Base-by-base conservation (phyloP, 1,140 invertebrate genomes). In the Gryon sp. region DNA sequence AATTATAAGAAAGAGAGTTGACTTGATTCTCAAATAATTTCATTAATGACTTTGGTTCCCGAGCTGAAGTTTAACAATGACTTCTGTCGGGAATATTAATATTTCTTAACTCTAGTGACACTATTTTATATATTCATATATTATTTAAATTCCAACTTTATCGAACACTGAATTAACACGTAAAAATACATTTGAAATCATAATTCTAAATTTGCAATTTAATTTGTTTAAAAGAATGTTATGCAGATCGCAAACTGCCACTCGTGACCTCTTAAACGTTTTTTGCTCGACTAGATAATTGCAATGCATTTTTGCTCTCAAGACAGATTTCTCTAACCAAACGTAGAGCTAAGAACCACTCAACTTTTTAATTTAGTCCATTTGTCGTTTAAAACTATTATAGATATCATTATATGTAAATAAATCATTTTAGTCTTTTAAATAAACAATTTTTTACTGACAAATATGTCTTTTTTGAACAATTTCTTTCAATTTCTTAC, bases 11-110 rank as follows among this genome's bases (percentile, higher is more conserved):
- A 69, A 45, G 28, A 59, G 55, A 45, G 45, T 22, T 12, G 24
- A 46, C 5, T 45, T 60, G 36, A 8, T 70, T 60, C 53, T 11
- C 45, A 70, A 52, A 70, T 70, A 34, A 43, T 14, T 32, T 50
- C 12, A 19, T 50, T 14, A 66, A 55, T 46, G 38, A 48, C 32
- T 20, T 24, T n/a, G n/a, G n/a, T 46, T 48, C 63, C 4, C 19
- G 24, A 52, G 18, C 45, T 50, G n/a, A 5, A 8, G 19, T 19
- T 19, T 5, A 19, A 50, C 43, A 62, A 62, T 46, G 19, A 28
- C 24, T 7, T 19, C 5, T 24, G 4, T 4, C 16, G 3, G 3
- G 16, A 38, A 43, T 26, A 2, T 57, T 20, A 40, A 4, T 32
- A 32, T 3, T 2, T 12, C 8, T 4, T 12, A 32, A 32, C 6